Evolutionary conservation across 2,113 vertebrate species (phyloP), one percentile per base, ranked within the genome.

Genomic region (Phaethornis superciliosus): DNA sequence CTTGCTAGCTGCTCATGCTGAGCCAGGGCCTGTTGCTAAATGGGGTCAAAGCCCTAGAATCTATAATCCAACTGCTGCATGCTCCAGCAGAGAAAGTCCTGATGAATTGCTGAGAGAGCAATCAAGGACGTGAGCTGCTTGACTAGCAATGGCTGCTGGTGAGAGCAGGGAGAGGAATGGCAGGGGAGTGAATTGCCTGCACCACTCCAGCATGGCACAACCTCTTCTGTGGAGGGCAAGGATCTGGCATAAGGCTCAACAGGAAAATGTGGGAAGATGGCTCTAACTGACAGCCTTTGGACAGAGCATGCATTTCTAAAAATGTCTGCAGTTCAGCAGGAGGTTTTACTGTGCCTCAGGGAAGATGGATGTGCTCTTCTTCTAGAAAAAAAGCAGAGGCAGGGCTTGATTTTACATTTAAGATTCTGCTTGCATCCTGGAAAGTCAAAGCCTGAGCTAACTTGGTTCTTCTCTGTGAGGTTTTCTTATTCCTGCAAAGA

Each of bases 291-390:
- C 85, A 94, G 59, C 63, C 55, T 33, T 60, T 1, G 0, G 58
- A 70, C 47, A 65, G 67, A 26, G 6, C 1, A 2, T 37, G 75
- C 75, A 55, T 40, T 76, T 72, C 89, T 77, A 62, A 87, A 87
- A 85, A 65, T 3, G 46, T 49, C 81, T 94, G 84, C 51, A 35
- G 78, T 63, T 89, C 81, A 81, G 81, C 84, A 87, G 87, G 75
- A 94, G 55, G 32, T 49, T 92, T 90, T 81, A 85, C 68, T 89
- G 74, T 70, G 55, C 78, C 81, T 80, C 33, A 20, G 85, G 84
- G 79, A 92, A 80, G 89, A 89, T 27, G 60, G 79, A 96, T 81
- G 64, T 80, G 68, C 40, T 89, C 76, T 28, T 94, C 32, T 54
- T 17, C 59, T 33, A 70, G 54, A 75, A 59, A 85, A 35, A 88